Base-by-base conservation (phyloP, 2,113 vertebrate species). In the Prolemur simus region DNA sequence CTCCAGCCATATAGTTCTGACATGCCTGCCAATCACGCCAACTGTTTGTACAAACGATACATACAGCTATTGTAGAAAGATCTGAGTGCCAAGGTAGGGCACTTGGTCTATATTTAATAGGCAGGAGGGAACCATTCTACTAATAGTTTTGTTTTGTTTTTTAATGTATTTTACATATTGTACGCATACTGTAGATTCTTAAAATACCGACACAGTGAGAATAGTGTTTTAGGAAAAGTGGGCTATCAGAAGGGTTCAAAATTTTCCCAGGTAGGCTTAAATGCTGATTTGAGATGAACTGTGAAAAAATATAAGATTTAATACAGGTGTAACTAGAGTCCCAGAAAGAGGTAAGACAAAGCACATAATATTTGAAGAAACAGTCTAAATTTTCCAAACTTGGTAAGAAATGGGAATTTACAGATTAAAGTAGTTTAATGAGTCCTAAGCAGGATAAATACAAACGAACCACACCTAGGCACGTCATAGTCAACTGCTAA, bases 391-490 rank as follows among this genome's bases (percentile, higher is more conserved):
- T 78, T 84, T 47, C 56, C 25, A 64, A 77, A 64, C 39, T 88
- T 94, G 42, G 4, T 81, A 45, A 89, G 45, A 95, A 96, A 89
- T 71, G 9, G n/a, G n/a, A 49, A 80, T 89, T 89, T 77, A 49
- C 5, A 91, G n/a, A 78, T 60, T 84, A 47, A 93, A 93, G 34
- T 66, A 18, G 1, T 45, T 96, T 74, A 84, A 18, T 39, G 42
- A 54, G 32, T 95, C 27, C 39, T 74, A 77, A 83, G 29, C 23
- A 60, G 47, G 47, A 80, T 76, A 49, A 77, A 86, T 39, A 68
- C 14, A 88, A 88, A 25, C 6, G 52, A 94, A 74, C 21, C 10
- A 68, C 47, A 52, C 17, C 42, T 34, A 81, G 18, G 29, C 6
- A 74, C 21, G 39, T 54, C 63, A 47, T 21, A 25, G 23, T 18